phyloP scores from a whole-genome alignment of 2,888 invertebrate genomes.

The Tubulanus polymorphus region DNA sequence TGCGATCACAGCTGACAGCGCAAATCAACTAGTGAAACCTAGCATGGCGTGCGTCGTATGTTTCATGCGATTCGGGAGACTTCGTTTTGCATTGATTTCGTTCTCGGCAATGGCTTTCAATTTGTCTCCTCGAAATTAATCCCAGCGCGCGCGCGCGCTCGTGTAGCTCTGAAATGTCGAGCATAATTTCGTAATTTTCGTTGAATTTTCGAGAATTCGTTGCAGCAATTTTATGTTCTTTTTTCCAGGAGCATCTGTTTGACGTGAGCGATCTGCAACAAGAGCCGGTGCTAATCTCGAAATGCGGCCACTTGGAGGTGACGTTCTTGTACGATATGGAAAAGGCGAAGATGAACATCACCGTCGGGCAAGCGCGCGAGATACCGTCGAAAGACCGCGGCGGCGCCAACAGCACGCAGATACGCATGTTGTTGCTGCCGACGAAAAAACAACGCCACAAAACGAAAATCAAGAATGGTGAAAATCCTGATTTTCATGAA shows the following conservation, averaged over 20 bases:
- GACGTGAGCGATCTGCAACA: constrained; percentile 54
- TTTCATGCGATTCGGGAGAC: no score
- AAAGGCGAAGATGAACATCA: constrained; percentile 86
- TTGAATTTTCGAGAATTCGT: background rate
- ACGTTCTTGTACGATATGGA: constrained; percentile 86
- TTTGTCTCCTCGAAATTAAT: no score
- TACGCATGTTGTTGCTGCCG: constrained; percentile 81
- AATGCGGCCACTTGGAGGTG: constrained; percentile 76
- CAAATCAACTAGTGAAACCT: no score
- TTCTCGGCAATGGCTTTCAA: no score
- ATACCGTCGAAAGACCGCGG: constrained; percentile 62
- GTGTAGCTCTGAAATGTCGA: no score
- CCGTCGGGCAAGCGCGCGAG: constrained; percentile 81
- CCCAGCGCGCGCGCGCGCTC: no score
- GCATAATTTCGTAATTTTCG: background rate
- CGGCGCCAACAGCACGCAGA: constrained; percentile 53
- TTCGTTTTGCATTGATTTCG: no score
- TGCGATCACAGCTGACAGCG: no score
- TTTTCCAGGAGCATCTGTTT: constrained; percentile 53
- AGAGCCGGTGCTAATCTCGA: constrained; percentile 43
- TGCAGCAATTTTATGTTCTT: background rate
- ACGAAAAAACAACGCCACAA: constrained; percentile 91
- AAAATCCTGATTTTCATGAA: constrained; percentile 89
- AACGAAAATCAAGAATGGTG: constrained; percentile 85
- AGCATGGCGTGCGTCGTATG: no score